These are phyloP conservation scores for Hemitrygon akajei DNA, from an alignment of 2,797 vertebrate genomes.

Conservation along the genomic window DNA sequence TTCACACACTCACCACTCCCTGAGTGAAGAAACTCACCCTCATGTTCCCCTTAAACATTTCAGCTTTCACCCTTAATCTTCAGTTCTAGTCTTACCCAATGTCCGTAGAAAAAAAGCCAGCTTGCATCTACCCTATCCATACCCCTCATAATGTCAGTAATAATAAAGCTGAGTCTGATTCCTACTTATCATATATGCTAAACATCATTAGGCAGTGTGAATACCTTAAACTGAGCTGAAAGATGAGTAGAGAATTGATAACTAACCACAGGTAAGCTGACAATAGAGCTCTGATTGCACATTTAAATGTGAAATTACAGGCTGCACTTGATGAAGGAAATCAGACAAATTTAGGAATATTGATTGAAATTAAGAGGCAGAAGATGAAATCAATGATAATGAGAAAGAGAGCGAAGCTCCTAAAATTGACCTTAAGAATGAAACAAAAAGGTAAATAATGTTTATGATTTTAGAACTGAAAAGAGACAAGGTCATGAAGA, in stretches of 20 bases:
- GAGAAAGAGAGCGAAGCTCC: neutral
- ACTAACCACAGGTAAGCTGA: neutral
- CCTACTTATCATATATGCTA: neutral
- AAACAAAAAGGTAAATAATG: neutral
- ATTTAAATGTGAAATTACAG: constrained; percentile 9
- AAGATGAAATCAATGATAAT: constrained; percentile 28
- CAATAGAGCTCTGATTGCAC: constrained; percentile 20
- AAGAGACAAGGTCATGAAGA: neutral
- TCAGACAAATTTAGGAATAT: constrained; percentile 24
- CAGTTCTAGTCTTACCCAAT: too few species aligned
- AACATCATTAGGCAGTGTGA: neutral
- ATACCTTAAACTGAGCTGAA: neutral
- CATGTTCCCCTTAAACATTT: too few species aligned
- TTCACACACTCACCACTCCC: too few species aligned
- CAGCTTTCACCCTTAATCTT: too few species aligned
- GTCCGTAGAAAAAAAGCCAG: too few species aligned
- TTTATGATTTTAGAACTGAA: neutral
- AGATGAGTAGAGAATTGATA: neutral
- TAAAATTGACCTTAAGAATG: neutral
- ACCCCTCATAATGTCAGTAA: too few species aligned
- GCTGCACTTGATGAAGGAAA: constrained; percentile 13
- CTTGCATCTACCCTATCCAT: too few species aligned
- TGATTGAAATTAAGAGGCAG: constrained; percentile 20
- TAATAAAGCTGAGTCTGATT: too few species aligned
- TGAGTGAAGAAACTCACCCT: too few species aligned